Percentiles rank a stretch among this genome's conserved stretches.
Evolutionary conservation across 2,888 invertebrate species (phyloP).

Genomic region (Hipparchia semele): DNA sequence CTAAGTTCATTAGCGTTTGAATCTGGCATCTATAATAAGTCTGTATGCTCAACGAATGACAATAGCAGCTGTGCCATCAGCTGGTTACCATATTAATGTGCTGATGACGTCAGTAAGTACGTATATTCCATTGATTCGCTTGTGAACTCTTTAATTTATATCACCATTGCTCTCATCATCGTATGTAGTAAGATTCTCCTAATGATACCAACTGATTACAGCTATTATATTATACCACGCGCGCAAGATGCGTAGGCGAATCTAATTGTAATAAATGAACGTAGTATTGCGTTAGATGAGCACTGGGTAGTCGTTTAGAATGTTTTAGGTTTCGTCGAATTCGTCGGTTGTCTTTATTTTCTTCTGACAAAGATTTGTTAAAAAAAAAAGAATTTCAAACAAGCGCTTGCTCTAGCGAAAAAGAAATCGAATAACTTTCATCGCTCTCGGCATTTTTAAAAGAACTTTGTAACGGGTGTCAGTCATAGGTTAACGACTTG

Average conservation of each 20-base stretch:
- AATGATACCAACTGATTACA: not conserved
- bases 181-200: not conserved
- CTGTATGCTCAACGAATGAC: conserved; percentile 63
- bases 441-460: conserved; percentile 22
- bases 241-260: not conserved
- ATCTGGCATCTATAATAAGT: conserved; percentile 20
- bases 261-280: not conserved
- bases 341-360: too few species aligned
- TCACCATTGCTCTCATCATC: conserved; percentile 19
- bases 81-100: conserved; percentile 61
- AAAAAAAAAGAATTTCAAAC: not conserved
- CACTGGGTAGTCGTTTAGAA: too few species aligned
- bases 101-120: conserved; percentile 55
- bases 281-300: too few species aligned
- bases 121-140: conserved; percentile 16
- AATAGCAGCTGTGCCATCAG: conserved; percentile 67
- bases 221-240: not conserved
- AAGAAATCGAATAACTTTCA: conserved; percentile 13
- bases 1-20: conserved; percentile 8
- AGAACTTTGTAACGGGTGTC: conserved; percentile 41
- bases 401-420: not conserved
- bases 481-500: conserved; percentile 74
- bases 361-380: too few species aligned
- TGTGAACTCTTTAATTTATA: conserved; percentile 7
- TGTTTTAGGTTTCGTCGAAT: too few species aligned